Conservation (phyloP, 2,113 vertebrate species). For the Laterallus jamaicensis region DNA sequence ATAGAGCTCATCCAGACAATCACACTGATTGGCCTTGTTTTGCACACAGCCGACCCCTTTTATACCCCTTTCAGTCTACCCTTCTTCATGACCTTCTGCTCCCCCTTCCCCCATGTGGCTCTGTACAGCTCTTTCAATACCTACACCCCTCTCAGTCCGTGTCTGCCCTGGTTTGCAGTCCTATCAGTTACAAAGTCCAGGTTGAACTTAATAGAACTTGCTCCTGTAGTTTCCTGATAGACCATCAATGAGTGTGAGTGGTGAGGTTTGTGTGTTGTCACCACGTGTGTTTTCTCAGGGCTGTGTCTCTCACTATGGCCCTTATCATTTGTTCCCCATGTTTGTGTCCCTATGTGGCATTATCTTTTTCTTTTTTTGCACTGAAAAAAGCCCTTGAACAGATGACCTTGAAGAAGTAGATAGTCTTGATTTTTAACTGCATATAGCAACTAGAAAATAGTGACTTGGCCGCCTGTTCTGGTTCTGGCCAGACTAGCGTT, state of each 20-base stretch:
- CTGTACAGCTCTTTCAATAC: not conserved
- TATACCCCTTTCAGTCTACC: not conserved
- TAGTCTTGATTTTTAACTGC: not conserved
- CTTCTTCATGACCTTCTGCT: not conserved
- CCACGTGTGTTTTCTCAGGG: not conserved
- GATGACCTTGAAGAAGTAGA: not conserved
- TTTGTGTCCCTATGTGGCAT: not conserved
- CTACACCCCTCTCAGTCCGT: fast-evolving
- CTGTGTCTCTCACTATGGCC: not conserved
- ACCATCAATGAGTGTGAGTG: not conserved
- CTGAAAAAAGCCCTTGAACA: not conserved
- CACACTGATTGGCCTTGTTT: fast-evolving
- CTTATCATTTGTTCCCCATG: not conserved
- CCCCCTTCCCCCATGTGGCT: not conserved
- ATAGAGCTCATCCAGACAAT: not conserved
- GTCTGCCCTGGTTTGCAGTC: not conserved
- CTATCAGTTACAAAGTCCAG: not conserved
- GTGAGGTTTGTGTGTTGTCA: not conserved
- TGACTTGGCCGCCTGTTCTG: fast-evolving
- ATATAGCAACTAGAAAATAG: not conserved
- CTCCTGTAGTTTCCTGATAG: not conserved
- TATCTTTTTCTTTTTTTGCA: not conserved
- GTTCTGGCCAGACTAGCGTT: too few species aligned
- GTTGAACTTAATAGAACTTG: not conserved
- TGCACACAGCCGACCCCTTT: not conserved